Evolutionary conservation across 2,113 vertebrate species (phyloP).

Genomic region (Tachycineta bicolor): DNA sequence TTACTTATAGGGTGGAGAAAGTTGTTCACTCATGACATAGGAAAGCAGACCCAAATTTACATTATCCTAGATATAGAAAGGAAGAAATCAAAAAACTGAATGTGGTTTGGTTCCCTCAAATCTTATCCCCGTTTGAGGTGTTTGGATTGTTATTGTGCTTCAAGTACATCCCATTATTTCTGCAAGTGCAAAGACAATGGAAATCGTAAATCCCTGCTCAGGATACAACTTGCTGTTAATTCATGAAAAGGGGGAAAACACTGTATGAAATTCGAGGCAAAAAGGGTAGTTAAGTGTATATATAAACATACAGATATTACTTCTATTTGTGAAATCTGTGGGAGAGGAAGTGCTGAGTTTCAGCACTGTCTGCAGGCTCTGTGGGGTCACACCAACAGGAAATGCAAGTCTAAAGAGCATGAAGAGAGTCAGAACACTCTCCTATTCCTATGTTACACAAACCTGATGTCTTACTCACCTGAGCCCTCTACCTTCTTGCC

Average conservation of each 20-base stretch:
- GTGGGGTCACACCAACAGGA: background rate
- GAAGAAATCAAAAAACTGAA: background rate
- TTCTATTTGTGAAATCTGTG: background rate
- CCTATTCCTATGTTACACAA: background rate
- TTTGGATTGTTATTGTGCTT: background rate
- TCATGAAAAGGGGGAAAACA: background rate
- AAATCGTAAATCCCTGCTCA: background rate
- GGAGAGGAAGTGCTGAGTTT: background rate
- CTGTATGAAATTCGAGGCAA: background rate
- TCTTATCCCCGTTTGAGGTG: background rate
- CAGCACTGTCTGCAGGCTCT: background rate
- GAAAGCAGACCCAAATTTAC: background rate
- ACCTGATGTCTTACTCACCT: background rate
- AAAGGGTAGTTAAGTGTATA: background rate
- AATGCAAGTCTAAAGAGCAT: background rate
- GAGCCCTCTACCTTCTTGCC: background rate
- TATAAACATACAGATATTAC: background rate
- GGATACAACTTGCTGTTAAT: background rate
- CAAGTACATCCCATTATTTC: background rate
- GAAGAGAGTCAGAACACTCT: background rate
- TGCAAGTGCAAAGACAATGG: background rate
- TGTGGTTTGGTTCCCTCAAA: accelerated
- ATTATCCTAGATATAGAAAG: background rate
- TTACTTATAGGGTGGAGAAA: background rate
- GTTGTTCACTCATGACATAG: background rate